A percentile compares a stretch with the other conserved stretches of the same genome.
phyloP scores from a whole-genome alignment of 2,113 vertebrate species.

The Laticauda colubrina region DNA sequence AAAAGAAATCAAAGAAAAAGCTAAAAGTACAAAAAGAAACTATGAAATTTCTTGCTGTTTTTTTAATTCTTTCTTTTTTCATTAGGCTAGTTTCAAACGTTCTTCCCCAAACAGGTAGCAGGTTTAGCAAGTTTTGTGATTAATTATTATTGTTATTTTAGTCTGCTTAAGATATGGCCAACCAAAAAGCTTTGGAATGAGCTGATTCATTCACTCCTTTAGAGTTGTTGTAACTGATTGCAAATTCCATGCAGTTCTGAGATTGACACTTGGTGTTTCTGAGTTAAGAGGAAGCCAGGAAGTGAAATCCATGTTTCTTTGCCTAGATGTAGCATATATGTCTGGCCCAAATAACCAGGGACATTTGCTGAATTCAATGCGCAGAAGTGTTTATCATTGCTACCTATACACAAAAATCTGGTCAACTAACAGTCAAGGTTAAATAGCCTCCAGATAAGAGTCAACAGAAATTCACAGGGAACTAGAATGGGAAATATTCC shows the following conservation, averaged over 20 bases:
- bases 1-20: not conserved
- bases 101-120: not conserved
- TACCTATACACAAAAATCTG: not conserved
- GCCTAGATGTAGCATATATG: not conserved
- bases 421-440: not conserved
- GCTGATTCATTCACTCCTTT: conserved; percentile 22
- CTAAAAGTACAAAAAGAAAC: not conserved
- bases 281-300: not conserved
- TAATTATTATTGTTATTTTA: conserved; percentile 28
- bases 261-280: conserved; percentile 6
- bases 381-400: not conserved
- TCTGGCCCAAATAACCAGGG: not conserved
- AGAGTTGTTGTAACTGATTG: conserved; percentile 5
- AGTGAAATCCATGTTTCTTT: not conserved
- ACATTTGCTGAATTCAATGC: not conserved
- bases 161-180: conserved; percentile 6
- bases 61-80: not conserved
- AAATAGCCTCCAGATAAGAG: not conserved
- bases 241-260: conserved; percentile 12
- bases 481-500: not conserved
- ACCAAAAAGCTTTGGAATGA: not conserved
- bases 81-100: not conserved
- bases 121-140: not conserved
- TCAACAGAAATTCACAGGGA: not conserved
- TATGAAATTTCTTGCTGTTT: not conserved